A percentile compares a stretch with the other conserved stretches of the same genome.
Conservation (phyloP, 2,113 vertebrate species). For the Gavia stellata region DNA sequence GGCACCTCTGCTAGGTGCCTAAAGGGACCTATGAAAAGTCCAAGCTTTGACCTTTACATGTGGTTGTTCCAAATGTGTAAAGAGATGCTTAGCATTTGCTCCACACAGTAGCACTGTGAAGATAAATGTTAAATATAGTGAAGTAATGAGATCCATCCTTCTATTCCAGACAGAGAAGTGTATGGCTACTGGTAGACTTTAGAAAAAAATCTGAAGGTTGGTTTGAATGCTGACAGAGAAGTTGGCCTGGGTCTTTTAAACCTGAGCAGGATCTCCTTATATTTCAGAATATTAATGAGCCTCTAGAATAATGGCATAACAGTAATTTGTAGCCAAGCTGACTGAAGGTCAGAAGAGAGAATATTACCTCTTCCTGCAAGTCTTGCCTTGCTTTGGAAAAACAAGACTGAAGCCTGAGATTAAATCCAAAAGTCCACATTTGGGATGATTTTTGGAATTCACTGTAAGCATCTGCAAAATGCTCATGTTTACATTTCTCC, state of each 20-base stretch:
- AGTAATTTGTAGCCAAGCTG: neutral
- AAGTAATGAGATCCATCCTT: neutral
- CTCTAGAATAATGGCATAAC: neutral
- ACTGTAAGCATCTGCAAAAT: neutral
- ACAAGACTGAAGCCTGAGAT: neutral
- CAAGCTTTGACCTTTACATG: neutral
- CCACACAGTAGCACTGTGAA: neutral
- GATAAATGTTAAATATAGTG: neutral
- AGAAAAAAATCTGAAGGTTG: neutral
- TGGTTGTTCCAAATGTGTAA: neutral
- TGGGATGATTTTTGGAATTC: neutral
- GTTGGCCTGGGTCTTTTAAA: neutral
- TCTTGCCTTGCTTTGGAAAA: neutral
- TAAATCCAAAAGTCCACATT: neutral
- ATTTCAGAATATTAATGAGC: neutral
- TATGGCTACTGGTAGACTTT: neutral
- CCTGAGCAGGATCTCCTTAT: neutral
- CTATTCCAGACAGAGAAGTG: neutral
- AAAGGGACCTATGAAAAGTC: neutral
- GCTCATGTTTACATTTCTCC: neutral
- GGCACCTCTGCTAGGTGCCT: neutral
- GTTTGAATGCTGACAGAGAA: neutral
- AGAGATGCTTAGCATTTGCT: neutral
- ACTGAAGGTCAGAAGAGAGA: neutral
- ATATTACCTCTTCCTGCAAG: neutral